Conservation (phyloP, 2,888 invertebrate genomes). For the Tetranychus truncatus region DNA sequence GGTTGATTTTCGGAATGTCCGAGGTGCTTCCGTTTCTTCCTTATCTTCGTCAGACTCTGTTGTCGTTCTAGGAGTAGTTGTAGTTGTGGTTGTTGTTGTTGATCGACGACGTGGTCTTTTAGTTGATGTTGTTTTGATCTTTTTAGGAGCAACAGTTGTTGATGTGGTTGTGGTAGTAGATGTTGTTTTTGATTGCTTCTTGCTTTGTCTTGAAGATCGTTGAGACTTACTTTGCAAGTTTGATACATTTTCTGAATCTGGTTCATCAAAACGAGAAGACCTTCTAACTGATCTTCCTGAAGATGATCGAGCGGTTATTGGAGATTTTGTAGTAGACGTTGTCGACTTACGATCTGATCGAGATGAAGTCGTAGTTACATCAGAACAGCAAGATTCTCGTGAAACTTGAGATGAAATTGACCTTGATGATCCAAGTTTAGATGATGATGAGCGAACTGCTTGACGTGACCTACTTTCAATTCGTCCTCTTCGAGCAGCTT, state of each 20-base stretch:
- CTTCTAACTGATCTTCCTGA: not conserved
- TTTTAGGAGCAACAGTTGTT: not conserved
- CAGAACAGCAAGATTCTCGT: not conserved
- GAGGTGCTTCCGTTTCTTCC: not conserved
- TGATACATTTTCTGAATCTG: not conserved
- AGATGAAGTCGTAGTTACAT: not conserved
- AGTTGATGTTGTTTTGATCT: not conserved
- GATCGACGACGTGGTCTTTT: not conserved
- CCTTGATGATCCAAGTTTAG: not conserved
- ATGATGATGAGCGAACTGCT: not conserved
- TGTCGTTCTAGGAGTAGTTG: constrained; percentile 14
- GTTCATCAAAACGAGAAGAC: not conserved
- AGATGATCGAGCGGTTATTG: not conserved
- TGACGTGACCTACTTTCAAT: not conserved
- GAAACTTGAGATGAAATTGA: not conserved
- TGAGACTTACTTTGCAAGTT: not conserved
- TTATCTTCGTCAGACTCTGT: not conserved
- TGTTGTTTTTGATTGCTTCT: not conserved
- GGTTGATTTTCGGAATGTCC: not conserved
- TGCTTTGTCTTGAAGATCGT: not conserved
- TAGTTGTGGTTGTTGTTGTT: constrained; percentile 13
- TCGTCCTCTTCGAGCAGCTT: not conserved
- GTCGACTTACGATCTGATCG: not conserved
- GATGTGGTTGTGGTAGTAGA: not conserved
- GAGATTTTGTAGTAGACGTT: not conserved